These are phyloP conservation scores for Urocyon cinereoargenteus DNA, from an alignment of 2,797 vertebrate genomes.

Conservation along the genomic window DNA sequence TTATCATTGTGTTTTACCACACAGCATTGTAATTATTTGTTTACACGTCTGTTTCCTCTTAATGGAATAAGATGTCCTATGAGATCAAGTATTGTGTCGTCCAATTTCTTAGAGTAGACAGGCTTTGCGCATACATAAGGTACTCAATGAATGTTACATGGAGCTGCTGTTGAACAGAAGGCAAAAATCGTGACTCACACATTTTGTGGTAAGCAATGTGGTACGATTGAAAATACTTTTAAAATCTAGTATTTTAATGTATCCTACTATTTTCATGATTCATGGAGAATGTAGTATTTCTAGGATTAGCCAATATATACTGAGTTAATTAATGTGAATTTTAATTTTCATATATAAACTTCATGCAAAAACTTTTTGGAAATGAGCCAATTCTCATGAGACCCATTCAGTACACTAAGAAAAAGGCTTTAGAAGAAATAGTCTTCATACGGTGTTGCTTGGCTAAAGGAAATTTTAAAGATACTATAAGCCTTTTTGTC, in stretches of 20 bases:
- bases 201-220: background rate
- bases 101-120: background rate
- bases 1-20: background rate
- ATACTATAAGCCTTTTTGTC: background rate
- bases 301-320: background rate
- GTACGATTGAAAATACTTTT: background rate
- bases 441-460: background rate
- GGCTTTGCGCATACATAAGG: background rate
- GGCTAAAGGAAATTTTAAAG: background rate
- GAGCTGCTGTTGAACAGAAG: background rate
- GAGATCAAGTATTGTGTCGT: background rate
- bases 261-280: slow-evolving; percentile 41
- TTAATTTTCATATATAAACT: slow-evolving; percentile 26
- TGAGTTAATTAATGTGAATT: slow-evolving; percentile 16
- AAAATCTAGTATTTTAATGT: background rate
- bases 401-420: background rate
- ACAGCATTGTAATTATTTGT: background rate
- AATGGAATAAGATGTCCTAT: background rate
- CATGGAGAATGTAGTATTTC: background rate
- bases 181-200: background rate
- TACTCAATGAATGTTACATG: background rate
- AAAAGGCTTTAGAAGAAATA: slow-evolving; percentile 20
- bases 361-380: slow-evolving; percentile 16
- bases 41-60: slow-evolving; percentile 10
- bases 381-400: slow-evolving; percentile 27